Evolutionary conservation across 1,140 invertebrate genomes (phyloP), one percentile per base, ranked within the genome.

Genomic region (Lasaia peninsularis): DNA sequence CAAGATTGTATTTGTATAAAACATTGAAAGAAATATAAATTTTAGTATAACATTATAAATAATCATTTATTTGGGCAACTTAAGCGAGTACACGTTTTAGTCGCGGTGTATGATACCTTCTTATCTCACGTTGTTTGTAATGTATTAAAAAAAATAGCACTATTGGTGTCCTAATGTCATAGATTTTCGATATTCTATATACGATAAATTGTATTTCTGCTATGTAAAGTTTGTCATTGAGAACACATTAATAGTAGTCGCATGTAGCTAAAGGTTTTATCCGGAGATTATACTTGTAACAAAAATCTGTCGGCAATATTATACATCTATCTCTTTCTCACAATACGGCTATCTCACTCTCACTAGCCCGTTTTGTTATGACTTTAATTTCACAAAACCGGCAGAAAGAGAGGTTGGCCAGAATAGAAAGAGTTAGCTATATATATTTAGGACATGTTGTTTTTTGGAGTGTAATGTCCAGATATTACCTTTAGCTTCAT

Each of bases 131-230:
- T 80, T 75, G 80, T 74, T 72, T 75, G 74, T 86, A 78, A 78
- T 77, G 77, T 87, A 80, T 77, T 69, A 7, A 78, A 71, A 31
- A 14, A 44, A 73, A 77, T 80, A 81, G 79, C 80, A 86, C 82
- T 78, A 79, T 86, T 76, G 69, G 69, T 83, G 81, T 87, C 76
- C 81, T 85, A 82, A 80, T 82, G 78, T 86, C 73, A 85, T 83
- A 85, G 85, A 78, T 86, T 86, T 86, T 85, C 78, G 75, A 86
- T 86, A 88, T 85, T 88, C 82, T 88, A 88, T 88, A 88, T 83
- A 85, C 81, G 78, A 86, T 83, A 79, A 83, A 86, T 79, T 69
- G 81, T 84, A 87, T 84, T 86, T 86, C 84, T 86, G 82, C 83
- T 80, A 81, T 86, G 81, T 86, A 82, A 86, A 85, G 80, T 78